Percentiles rank a stretch among this genome's conserved stretches.
These are phyloP conservation scores for Diachrysia chrysitis DNA, from an alignment of 2,888 invertebrate genomes.

Conservation along the genomic window DNA sequence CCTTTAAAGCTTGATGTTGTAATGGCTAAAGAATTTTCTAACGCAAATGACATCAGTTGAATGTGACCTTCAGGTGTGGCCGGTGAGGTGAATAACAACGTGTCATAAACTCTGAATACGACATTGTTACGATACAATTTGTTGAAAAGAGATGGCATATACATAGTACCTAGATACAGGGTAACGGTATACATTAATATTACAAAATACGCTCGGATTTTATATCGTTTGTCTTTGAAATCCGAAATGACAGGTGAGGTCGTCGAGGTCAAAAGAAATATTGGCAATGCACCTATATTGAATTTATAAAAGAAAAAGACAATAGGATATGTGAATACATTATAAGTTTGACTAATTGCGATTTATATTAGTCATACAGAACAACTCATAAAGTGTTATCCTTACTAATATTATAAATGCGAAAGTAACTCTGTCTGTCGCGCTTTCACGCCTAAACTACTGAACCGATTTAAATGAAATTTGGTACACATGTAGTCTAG, in stretches of 20 bases:
- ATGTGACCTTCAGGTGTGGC: conserved; percentile 75
- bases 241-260: background rate
- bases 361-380: background rate
- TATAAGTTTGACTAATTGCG: background rate
- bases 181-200: background rate
- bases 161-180: background rate
- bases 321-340: background rate
- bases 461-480: no score
- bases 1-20: conserved; percentile 64
- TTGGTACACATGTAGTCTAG: no score
- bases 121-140: conserved; percentile 52
- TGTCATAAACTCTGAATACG: conserved; percentile 48
- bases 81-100: conserved; percentile 58
- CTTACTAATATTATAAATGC: no score
- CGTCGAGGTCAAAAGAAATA: background rate
- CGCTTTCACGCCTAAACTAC: no score
- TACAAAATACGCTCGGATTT: background rate
- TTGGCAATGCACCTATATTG: no score
- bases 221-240: background rate
- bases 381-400: no score
- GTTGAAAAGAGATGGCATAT: conserved; percentile 46
- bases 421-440: no score
- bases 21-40: conserved; percentile 76
- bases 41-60: conserved; percentile 68
- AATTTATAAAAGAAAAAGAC: background rate